A percentile compares a stretch with the other conserved stretches of the same genome.
Evolutionary conservation across 2,888 invertebrate genomes (phyloP).

Genomic region (Drosophila nigritarsus): DNA sequence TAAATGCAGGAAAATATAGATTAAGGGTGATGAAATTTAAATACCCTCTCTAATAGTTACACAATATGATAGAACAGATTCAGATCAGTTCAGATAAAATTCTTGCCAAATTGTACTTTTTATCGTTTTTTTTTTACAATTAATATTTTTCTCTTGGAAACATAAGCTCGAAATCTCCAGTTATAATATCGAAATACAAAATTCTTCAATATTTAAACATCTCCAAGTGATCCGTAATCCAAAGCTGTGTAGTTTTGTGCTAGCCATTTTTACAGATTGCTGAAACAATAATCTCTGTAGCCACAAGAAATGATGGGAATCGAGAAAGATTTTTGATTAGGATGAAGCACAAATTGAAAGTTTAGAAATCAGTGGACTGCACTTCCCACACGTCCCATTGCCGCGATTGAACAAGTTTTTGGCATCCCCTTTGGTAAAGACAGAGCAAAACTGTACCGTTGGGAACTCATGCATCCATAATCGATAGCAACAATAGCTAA

Average conservation of each 20-base stretch:
- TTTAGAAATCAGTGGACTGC: slow-evolving; percentile 55
- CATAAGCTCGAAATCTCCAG: background rate
- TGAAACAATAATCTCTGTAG: background rate
- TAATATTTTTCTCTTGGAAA: background rate
- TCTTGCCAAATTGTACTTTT: background rate
- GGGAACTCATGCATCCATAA: slow-evolving; percentile 64
- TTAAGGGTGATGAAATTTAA: background rate
- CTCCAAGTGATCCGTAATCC: background rate
- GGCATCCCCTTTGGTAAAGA: slow-evolving; percentile 35
- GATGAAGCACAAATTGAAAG: slow-evolving; percentile 47
- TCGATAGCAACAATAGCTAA: slow-evolving; percentile 56
- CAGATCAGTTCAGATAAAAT: background rate
- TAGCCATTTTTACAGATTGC: background rate
- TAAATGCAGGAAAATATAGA: background rate
- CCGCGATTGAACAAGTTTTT: slow-evolving; percentile 61
- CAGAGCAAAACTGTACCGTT: slow-evolving; percentile 21
- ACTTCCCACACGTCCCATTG: slow-evolving; percentile 60
- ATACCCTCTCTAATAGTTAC: background rate
- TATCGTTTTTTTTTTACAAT: background rate
- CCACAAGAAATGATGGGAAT: background rate
- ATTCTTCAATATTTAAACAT: background rate
- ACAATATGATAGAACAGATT: background rate
- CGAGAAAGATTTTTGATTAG: slow-evolving; percentile 24
- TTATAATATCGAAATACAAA: background rate
- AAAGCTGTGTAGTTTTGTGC: background rate